Base-by-base conservation (phyloP, 2,888 invertebrate genomes). In the Neuroscelio doddi region DNA sequence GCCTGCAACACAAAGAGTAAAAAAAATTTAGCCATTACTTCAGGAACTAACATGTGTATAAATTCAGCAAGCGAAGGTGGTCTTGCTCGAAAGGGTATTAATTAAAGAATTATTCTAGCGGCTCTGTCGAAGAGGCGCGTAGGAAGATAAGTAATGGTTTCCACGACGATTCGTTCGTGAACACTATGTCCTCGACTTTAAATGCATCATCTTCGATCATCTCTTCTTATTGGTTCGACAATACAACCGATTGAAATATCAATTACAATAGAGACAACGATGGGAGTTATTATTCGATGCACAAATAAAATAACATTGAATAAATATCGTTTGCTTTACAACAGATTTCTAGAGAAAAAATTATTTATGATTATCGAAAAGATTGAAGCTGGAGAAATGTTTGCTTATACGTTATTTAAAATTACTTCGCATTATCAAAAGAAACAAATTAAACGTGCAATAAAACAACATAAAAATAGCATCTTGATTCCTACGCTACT, bases 1-100 rank as follows among this genome's bases (percentile, higher is more conserved):
- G 89, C 90, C 94, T 94, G 89, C 57, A 90, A 91, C 87, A 87
- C 73, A 69, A 72, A 65, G 49, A 52, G 36, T 51, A 51, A 24
- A 61, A 52, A 55, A 68, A 55, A 49, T 42, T 55, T 45, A 44
- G 57, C 46, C 42, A 64, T 64, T 47, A 64, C 53, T 57, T 58
- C 49, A 50, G 38, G 52, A 56, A 62, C 56, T 39, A 56, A 65
- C 56, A 56, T 55, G 65, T 44, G 56, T 56, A 61, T 68, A 58
- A 64, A 62, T 68, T 68, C 50, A 51, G 45, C 45, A 45, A 62
- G 41, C 62, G 58, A 64, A 64, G 64, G 68, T 68, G 63, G 64
- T 68, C 53, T 63, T 53, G 59, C 67, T 59, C 53, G 55, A 59
- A 55, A 64, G 72, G 72, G 74, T 76, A 80, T 77, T 79, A 81